Conservation (phyloP, 2,113 vertebrate species). For the Megalops atlanticus region DNA sequence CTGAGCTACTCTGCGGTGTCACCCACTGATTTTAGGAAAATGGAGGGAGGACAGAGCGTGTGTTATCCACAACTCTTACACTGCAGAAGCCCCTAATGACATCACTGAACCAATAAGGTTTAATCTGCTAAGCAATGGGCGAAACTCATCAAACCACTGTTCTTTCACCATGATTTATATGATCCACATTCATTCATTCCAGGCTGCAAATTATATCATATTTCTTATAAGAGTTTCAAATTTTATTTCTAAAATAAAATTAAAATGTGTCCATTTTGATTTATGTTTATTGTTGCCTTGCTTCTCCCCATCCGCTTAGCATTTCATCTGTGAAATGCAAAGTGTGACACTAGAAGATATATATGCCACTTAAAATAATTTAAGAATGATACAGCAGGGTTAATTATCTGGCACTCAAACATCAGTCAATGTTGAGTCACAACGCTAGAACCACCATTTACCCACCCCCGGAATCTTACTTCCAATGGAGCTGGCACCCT, state of each 20-base stretch:
- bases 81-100: neutral
- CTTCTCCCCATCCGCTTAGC: too few relatives aligned
- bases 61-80: neutral
- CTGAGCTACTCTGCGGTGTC: neutral
- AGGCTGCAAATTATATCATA: neutral
- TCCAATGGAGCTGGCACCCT: neutral
- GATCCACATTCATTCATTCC: neutral
- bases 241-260: too few relatives aligned
- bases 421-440: too few relatives aligned
- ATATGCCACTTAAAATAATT: too few relatives aligned
- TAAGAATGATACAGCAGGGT: too few relatives aligned
- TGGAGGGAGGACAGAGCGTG: neutral
- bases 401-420: too few relatives aligned
- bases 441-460: too few relatives aligned
- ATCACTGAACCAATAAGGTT: neutral
- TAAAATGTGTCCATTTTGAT: too few relatives aligned
- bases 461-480: neutral
- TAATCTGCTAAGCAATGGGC: neutral
- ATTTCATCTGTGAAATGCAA: too few relatives aligned
- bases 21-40: neutral
- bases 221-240: too few relatives aligned
- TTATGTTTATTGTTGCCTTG: too few relatives aligned
- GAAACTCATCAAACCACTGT: neutral
- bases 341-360: too few relatives aligned
- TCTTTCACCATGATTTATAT: neutral